Base-by-base conservation (phyloP, 2,888 invertebrate species). In the Eupithecia inturbata region DNA sequence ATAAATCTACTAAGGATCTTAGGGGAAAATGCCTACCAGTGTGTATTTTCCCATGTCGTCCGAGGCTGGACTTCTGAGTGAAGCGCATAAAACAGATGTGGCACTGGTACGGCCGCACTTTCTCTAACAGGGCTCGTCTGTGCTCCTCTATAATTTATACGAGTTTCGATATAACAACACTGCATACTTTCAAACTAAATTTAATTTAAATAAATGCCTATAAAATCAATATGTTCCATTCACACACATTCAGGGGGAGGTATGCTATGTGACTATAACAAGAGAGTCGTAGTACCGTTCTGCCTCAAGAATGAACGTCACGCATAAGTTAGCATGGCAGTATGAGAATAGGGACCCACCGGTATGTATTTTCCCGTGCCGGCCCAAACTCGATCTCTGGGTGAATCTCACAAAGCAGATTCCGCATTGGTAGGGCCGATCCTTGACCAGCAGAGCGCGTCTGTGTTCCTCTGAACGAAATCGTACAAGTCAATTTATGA, bases 51-150 rank as follows among this genome's bases (percentile, higher is more conserved):
- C 96, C 96, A 92, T 96, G 96, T 87, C 96, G 96, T 92, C 96
- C 96, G 86, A 96, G 95, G 91, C 96, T 96, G 93, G 96, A 96
- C 94, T 96, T 96, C 93, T 96, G 96, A 88, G 96, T 96, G 92
- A 96, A 96, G 92, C 96, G 95, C 93, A 96, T 96, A 91, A 96
- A 95, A 92, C 96, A 96, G 90, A 96, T 93, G 93, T 96, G 96
- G 94, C 96, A 96, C 93, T 96, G 96, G 94, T 96, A 96, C 84
- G 96, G 96, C 91, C 95, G 95, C 94, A 94, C 95, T 95, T 95
- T 95, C 91, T 94, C 95, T 95, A 95, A 95, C 94, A 95, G 94
- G 94, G 95, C 95, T 91, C 93, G 95, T 93, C 95, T 95, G 94
- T 95, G 95, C 92, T 95, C 95, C 94, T 95, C 95, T 95, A 95